phyloP scores from a whole-genome alignment of 1,140 invertebrate genomes.

The Colletes gigas region DNA sequence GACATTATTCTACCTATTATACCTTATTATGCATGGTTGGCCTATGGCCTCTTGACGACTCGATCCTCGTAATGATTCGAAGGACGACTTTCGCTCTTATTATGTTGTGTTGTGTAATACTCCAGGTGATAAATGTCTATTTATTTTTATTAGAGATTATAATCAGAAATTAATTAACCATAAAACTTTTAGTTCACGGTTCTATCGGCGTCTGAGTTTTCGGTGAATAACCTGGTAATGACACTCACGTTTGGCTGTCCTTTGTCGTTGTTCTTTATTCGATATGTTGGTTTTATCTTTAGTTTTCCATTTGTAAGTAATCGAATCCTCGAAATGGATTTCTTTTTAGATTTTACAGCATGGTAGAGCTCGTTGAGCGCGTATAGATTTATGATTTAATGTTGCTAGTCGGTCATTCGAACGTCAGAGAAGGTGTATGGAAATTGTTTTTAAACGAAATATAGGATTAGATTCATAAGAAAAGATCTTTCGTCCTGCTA shows the following conservation, averaged over 20 bases:
- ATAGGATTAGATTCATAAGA: no score
- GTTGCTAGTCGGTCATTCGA: no score
- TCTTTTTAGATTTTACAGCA: no score
- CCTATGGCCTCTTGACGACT: background rate
- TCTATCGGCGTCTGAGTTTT: background rate
- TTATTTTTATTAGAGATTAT: no score
- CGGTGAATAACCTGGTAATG: background rate
- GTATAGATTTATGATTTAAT: no score
- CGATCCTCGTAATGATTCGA: background rate
- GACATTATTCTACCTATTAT: background rate
- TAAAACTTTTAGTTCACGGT: no score
- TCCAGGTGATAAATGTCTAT: background rate
- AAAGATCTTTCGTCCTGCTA: no score
- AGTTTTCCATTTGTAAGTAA: background rate
- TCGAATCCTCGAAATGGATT: no score
- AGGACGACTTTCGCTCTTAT: background rate
- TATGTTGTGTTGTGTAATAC: background rate
- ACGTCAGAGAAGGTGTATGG: no score
- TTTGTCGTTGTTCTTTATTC: background rate
- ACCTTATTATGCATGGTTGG: background rate
- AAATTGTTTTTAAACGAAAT: no score
- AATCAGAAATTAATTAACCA: no score
- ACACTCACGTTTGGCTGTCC: background rate
- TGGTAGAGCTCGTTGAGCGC: no score
- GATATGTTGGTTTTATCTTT: background rate